Evolutionary conservation across 2,888 invertebrate genomes (phyloP).

Genomic region (Parnassius orleans): DNA sequence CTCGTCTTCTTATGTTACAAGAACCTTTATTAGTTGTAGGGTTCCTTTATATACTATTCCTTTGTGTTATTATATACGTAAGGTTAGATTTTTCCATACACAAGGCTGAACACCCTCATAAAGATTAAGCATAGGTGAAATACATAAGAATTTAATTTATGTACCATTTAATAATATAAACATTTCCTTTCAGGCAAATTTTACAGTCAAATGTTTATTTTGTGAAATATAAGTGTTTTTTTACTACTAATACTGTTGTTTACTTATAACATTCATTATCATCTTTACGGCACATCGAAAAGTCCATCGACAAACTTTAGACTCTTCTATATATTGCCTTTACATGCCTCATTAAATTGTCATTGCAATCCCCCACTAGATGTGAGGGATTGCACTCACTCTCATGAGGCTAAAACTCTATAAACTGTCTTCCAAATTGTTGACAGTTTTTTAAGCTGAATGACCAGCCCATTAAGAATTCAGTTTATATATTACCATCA

Average conservation of each 20-base stretch:
- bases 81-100: constrained; percentile 97
- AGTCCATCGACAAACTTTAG: too few species aligned
- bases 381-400: too few species aligned
- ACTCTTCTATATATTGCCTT: too few species aligned
- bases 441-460: too few species aligned
- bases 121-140: constrained; percentile 58
- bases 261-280: neutral
- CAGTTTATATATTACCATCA: too few species aligned
- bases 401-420: too few species aligned
- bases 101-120: constrained; percentile 82
- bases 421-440: too few species aligned
- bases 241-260: constrained; percentile 28
- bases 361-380: too few species aligned
- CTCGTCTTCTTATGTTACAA: constrained; percentile 91
- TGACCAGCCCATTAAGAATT: too few species aligned
- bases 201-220: constrained; percentile 42
- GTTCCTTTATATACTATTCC: constrained; percentile 94
- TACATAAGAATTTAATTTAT: constrained; percentile 33
- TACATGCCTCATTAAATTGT: too few species aligned
- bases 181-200: constrained; percentile 40
- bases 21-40: constrained; percentile 95
- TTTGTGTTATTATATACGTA: constrained; percentile 95
- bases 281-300: too few species aligned
- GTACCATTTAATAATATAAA: constrained; percentile 39
- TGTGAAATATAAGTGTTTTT: constrained; percentile 52